Evolutionary conservation across 2,888 invertebrate genomes (phyloP), one percentile per base, ranked within the genome.

Genomic region (Hanleya hanleyi): DNA sequence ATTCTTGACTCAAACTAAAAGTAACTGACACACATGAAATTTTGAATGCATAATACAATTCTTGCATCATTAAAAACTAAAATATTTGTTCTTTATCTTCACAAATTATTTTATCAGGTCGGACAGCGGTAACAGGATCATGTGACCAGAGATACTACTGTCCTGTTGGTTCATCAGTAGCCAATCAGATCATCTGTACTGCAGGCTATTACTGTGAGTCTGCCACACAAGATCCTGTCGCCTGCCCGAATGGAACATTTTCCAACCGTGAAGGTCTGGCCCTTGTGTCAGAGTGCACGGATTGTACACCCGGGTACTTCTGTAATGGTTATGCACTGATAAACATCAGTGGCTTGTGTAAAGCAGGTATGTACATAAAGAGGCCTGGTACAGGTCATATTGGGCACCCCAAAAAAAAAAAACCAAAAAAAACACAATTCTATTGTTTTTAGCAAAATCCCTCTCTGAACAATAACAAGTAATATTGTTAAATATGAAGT

Each of bases 171-270:
- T 86, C 88, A 3, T 73, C 77, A 36, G 69, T 75, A 7, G 57
- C 80, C 22, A 84, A 81, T n/a, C 79, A 86, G 77, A 77, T 81
- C 50, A 78, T 84, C 62, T 88, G 88, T 75, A 84, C 86, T n/a
- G 80, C 77, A 64, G 89, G 89, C 29, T 78, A 81, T 78, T 89
- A 86, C 79, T 89, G 89, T 77, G 81, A 78, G 1, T 6, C 76
- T 18, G 86, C 82, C 26, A 85, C 88, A 15, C 82, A 84, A 47
- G 71, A 81, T 68, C 88, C 87, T 0, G 67, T 70, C 9, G 81
- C 80, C 6, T 89, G 89, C 74, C 85, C 88, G 12, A 87, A 86
- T 68, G 88, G 88, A 33, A 89, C 87, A 15, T 89, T 82, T 81
- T 87, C 88, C 61, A 87, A 89, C 76, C 79, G 79, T 33, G 80